Percentiles rank a stretch among this genome's conserved stretches.
Evolutionary conservation across 2,888 invertebrate genomes (phyloP).

Genomic region (Rotaria macrura): DNA sequence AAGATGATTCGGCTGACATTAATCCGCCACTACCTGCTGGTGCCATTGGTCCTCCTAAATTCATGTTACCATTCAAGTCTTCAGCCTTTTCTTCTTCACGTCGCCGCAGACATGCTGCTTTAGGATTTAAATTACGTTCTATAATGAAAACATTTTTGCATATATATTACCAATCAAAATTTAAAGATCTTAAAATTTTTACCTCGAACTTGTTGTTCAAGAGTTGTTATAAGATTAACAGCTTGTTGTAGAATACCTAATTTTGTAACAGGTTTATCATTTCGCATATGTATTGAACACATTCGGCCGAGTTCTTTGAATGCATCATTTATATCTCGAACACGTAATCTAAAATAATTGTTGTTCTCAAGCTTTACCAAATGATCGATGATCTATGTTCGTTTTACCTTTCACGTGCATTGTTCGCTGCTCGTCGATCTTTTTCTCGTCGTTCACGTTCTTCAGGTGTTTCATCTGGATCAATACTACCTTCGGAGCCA

Average conservation of each 20-base stretch:
- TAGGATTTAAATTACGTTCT: slow-evolving; percentile 87
- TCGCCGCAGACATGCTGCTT: slow-evolving; percentile 90
- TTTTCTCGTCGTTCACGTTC: slow-evolving; percentile 57
- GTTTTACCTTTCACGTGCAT: slow-evolving; percentile 70
- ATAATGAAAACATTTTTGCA: too few species aligned
- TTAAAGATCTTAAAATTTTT: too few species aligned
- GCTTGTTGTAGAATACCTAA: slow-evolving; percentile 95
- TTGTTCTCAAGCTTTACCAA: too few species aligned
- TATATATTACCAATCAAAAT: too few species aligned
- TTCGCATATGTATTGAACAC: slow-evolving; percentile 91
- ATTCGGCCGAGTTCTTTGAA: slow-evolving; percentile 92
- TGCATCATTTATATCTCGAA: slow-evolving; percentile 95
- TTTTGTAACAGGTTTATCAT: slow-evolving; percentile 94
- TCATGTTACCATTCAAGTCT: slow-evolving; percentile 14
- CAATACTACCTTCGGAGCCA: slow-evolving; percentile 19
- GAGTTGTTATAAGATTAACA: slow-evolving; percentile 89
- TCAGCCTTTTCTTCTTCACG: slow-evolving; percentile 59
- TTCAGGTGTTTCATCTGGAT: slow-evolving; percentile 28
- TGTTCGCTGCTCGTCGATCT: slow-evolving; percentile 92
- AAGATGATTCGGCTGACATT: not conserved
- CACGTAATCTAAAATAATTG: slow-evolving; percentile 65
- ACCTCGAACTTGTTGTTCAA: slow-evolving; percentile 96
- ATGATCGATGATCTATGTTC: not conserved
- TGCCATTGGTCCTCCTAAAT: not conserved
- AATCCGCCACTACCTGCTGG: not conserved